Evolutionary conservation across 2,113 vertebrate genomes (phyloP), one percentile per base, ranked within the genome.

Genomic region (Tenrec ecaudatus): DNA sequence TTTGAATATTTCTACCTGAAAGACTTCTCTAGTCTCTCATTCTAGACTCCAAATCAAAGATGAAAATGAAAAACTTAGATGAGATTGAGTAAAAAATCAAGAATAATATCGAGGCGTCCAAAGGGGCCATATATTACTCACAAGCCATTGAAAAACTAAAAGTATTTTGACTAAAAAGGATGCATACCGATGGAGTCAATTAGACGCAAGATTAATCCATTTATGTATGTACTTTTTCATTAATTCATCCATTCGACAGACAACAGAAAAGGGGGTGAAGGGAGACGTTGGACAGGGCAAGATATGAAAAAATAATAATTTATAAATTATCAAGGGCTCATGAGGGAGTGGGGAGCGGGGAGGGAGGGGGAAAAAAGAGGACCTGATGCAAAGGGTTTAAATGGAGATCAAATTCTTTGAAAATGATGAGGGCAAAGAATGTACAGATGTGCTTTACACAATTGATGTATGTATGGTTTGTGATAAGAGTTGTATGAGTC

Each of bases 1-100:
- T 91, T 73, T 90, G 31, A 92, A 76, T 62, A 82, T 73, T 93
- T 91, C 80, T 73, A 85, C 80, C 85, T 92, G 79, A 81, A 33
- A 93, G 76, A 82, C 10, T 76, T 92, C 80, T 77, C 82, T 93
- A 53, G 79, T 90, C 88, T 95, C 84, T 68, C 73, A 86, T 88
- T 91, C 85, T 81, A 75, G 29, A 85, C 88, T 96, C 93, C 79
- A 86, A 93, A 86, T 94, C 79, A 86, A 93, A 86, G 60, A 82
- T 19, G 10, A 95, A 89, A 47, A 33, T 84, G 47, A 95, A 93
- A 91, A 93, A 27, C 58, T 68, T 57, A 64, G 36, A 86, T 29
- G 89, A 12, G 10, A 86, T 4, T 40, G 7, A 94, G 75, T 88
- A 82, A 89, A 86, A 71, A 96, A 64, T 1, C 53, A 90, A 38